phyloP scores from a whole-genome alignment of 2,888 invertebrate species.

The Chesias legatella region DNA sequence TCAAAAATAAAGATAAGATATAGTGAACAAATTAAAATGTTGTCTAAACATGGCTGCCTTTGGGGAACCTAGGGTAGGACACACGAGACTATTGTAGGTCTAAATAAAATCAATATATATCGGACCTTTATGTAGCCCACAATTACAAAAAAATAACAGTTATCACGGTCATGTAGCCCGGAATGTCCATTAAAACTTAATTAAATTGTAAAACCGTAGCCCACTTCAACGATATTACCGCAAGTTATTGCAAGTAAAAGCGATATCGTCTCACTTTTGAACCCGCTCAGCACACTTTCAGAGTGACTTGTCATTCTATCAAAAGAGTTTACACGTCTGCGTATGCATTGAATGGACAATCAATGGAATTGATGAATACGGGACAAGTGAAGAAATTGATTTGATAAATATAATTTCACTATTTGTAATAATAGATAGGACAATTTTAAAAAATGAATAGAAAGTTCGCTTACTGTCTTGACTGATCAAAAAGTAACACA shows the following conservation, averaged over 20 bases:
- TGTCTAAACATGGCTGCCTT: too few relatives aligned
- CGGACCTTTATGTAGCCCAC: too few relatives aligned
- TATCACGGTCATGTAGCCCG: not conserved
- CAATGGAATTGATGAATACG: constrained; percentile 16
- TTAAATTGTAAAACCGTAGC: not conserved
- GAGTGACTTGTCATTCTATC: constrained; percentile 35
- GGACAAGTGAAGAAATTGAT: constrained; percentile 6
- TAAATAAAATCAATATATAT: too few relatives aligned
- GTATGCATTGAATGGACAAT: constrained; percentile 13
- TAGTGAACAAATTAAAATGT: too few relatives aligned
- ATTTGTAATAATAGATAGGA: not conserved
- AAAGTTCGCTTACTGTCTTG: too few relatives aligned
- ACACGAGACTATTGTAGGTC: too few relatives aligned
- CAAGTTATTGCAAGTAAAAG: constrained; percentile 23
- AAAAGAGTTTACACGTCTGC: constrained; percentile 28
- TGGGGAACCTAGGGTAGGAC: too few relatives aligned
- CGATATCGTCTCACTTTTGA: constrained; percentile 18
- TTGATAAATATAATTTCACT: constrained; percentile 16
- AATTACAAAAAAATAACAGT: too few relatives aligned
- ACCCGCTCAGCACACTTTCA: constrained; percentile 31
- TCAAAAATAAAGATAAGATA: too few relatives aligned
- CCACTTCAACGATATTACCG: constrained; percentile 1
- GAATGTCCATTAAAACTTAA: not conserved
- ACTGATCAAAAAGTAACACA: too few relatives aligned
- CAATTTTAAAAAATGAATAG: too few relatives aligned